Conservation (phyloP, 2,113 vertebrate genomes). For the Aramus guarauna region DNA sequence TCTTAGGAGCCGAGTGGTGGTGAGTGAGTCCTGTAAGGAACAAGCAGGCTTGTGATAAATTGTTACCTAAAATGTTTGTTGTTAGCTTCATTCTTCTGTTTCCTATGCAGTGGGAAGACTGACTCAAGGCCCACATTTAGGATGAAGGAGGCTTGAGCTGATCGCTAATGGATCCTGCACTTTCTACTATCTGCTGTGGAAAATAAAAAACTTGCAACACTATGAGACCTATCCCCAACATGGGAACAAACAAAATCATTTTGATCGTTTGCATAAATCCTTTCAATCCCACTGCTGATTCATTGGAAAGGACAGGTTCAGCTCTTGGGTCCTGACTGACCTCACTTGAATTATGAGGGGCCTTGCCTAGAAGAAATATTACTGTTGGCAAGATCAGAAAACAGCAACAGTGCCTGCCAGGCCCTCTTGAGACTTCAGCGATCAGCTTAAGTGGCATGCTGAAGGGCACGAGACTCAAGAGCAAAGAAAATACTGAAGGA, state of each 20-base stretch:
- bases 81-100: background rate
- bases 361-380: constrained; percentile 50
- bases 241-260: background rate
- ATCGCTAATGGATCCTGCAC: background rate
- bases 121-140: background rate
- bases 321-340: constrained; percentile 22
- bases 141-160: background rate
- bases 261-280: constrained; percentile 1
- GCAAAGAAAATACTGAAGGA: constrained; percentile 37
- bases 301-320: constrained; percentile 37
- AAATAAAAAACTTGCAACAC: fast-evolving
- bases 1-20: background rate
- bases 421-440: constrained; percentile 14
- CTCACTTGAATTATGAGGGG: constrained; percentile 39
- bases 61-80: background rate
- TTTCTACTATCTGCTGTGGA: background rate
- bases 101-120: background rate
- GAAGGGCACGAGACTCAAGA: constrained; percentile 28
- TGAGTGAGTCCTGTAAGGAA: background rate
- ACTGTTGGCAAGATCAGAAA: constrained; percentile 38
- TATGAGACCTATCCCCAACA: background rate
- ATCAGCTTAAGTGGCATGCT: constrained; percentile 35
- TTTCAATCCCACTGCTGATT: background rate
- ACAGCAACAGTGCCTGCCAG: constrained; percentile 40
- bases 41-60: background rate